Evolutionary conservation across 2,113 vertebrate genomes (phyloP).

Genomic region (Lamprologus ornatipinnis): DNA sequence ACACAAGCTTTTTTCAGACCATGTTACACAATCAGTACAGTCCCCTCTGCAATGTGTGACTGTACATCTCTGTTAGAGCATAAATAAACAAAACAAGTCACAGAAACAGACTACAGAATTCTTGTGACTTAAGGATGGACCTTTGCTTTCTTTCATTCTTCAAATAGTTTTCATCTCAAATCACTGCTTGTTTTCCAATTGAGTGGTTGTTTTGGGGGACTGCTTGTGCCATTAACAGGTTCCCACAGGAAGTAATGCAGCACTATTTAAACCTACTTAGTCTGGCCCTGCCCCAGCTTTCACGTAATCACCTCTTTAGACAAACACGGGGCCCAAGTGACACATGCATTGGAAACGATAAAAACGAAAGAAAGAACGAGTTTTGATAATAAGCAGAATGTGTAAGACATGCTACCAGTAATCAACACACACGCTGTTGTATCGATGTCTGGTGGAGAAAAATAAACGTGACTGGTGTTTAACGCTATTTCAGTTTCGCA

Average conservation of each 20-base stretch:
- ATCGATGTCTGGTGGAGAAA: background rate
- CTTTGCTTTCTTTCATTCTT: background rate
- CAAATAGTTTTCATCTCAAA: conserved; percentile 11
- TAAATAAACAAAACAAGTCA: background rate
- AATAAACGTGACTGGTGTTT: background rate
- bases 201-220: conserved; percentile 42
- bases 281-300: conserved; percentile 34
- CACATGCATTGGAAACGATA: background rate
- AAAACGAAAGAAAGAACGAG: background rate
- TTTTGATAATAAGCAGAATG: background rate
- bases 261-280: conserved; percentile 64
- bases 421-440: background rate
- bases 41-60: background rate
- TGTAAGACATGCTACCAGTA: background rate
- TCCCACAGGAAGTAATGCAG: conserved; percentile 62
- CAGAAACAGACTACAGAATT: background rate
- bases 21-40: conserved; percentile 13
- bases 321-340: conserved; percentile 38
- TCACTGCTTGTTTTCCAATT: conserved; percentile 18
- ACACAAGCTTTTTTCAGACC: background rate
- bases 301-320: conserved; percentile 53
- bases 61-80: background rate
- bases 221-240: conserved; percentile 55
- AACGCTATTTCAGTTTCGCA: background rate
- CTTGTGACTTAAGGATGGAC: background rate